Evolutionary conservation across 2,888 invertebrate genomes (phyloP).

Genomic region (Leptinotarsa peninsularis): DNA sequence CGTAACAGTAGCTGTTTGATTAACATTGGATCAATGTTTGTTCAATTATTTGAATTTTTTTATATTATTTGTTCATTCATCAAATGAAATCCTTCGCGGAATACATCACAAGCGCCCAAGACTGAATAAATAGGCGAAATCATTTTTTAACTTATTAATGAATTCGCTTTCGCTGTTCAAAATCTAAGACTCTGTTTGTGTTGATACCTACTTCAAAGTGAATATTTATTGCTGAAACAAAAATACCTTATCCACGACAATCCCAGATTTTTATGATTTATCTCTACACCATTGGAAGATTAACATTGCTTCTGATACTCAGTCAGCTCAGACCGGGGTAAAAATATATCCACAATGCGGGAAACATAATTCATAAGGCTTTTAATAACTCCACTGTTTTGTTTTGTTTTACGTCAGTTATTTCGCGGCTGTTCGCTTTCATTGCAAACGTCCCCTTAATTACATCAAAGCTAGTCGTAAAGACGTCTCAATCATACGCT

Average conservation of each 20-base stretch:
- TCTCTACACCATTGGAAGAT: slow-evolving; percentile 35
- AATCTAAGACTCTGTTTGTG: slow-evolving; percentile 17
- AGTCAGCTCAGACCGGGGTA: slow-evolving; percentile 45
- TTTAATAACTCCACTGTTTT: slow-evolving; percentile 54
- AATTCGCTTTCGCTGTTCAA: background rate
- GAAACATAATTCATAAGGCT: slow-evolving; percentile 59
- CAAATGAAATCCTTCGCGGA: no score
- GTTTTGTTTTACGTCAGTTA: slow-evolving; percentile 47
- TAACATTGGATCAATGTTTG: no score
- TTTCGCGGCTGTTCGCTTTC: slow-evolving; percentile 47
- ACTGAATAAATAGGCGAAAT: no score
- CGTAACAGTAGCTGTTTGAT: no score
- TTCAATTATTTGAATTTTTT: background rate
- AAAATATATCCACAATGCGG: slow-evolving; percentile 58
- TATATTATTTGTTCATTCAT: background rate
- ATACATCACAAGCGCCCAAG: background rate
- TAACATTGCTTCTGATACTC: slow-evolving; percentile 32
- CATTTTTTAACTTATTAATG: background rate
- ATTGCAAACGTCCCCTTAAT: slow-evolving; percentile 38
- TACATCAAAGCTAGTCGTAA: slow-evolving; percentile 40
- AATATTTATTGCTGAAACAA: slow-evolving; percentile 38
- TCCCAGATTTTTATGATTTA: slow-evolving; percentile 38
- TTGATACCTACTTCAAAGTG: slow-evolving; percentile 38
- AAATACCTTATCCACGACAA: slow-evolving; percentile 33
- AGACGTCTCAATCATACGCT: slow-evolving; percentile 35